Evolutionary conservation across 2,888 invertebrate genomes (phyloP).

Genomic region (Tolmerus cingulatus): DNA sequence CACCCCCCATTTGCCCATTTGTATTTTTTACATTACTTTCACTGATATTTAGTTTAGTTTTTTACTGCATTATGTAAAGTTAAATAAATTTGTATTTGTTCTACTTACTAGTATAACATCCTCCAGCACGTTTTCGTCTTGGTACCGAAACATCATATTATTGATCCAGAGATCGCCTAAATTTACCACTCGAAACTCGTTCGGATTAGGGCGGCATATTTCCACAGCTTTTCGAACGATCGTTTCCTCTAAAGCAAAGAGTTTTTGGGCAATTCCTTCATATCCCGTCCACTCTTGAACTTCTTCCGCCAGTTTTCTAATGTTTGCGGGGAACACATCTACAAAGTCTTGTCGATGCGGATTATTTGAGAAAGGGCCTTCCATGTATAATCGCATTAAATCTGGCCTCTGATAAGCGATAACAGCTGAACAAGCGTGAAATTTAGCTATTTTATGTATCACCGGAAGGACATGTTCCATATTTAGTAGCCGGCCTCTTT

Average conservation of each 20-base stretch:
- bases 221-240: slow-evolving; percentile 57
- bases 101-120: slow-evolving; percentile 58
- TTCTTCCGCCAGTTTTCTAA: slow-evolving; percentile 59
- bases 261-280: slow-evolving; percentile 60
- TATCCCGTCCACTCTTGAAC: slow-evolving; percentile 60
- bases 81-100: not conserved
- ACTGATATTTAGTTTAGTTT: no score
- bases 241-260: slow-evolving; percentile 59
- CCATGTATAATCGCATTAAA: slow-evolving; percentile 58
- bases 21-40: no score
- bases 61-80: no score
- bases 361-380: slow-evolving; percentile 60
- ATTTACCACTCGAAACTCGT: slow-evolving; percentile 59
- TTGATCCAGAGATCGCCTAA: slow-evolving; percentile 61
- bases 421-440: slow-evolving; percentile 67
- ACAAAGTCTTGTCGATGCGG: slow-evolving; percentile 60
- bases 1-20: no score
- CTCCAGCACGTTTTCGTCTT: slow-evolving; percentile 58
- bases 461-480: slow-evolving; percentile 65
- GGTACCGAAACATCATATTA: slow-evolving; percentile 59
- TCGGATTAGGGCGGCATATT: slow-evolving; percentile 56
- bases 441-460: slow-evolving; percentile 66
- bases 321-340: slow-evolving; percentile 59
- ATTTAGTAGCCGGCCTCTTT: slow-evolving; percentile 66
- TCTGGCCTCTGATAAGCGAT: slow-evolving; percentile 55